phyloP scores from a whole-genome alignment of 1,140 invertebrate species.

The Zaprionus inermis region DNA sequence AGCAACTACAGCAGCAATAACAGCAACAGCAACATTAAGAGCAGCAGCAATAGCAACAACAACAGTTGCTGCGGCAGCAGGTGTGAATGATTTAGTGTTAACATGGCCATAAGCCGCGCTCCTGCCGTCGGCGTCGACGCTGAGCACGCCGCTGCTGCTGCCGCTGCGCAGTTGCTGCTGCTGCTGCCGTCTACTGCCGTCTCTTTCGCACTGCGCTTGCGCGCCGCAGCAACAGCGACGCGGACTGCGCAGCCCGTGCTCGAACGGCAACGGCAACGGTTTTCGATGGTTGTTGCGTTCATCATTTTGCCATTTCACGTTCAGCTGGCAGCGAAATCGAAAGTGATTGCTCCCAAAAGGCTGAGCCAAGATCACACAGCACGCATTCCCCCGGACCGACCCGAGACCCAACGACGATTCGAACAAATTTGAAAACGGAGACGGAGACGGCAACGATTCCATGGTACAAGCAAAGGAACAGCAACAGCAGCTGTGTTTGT shows the following conservation, averaged over 20 bases:
- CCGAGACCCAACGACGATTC: conserved; percentile 19
- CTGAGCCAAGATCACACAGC: conserved; percentile 53
- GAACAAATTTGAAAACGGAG: conserved; percentile 1
- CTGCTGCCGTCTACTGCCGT: conserved; percentile 14
- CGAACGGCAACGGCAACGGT: conserved; percentile 65
- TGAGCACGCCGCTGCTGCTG: background rate
- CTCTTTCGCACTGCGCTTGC: conserved; percentile 13
- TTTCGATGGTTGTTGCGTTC: conserved; percentile 79
- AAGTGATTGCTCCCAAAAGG: conserved; percentile 79
- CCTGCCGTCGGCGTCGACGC: background rate
- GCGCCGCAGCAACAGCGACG: background rate
- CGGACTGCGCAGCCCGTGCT: conserved; percentile 16
- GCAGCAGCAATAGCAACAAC: conserved; percentile 20
- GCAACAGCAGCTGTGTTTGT: conserved; percentile 6
- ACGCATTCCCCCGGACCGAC: conserved; percentile 5
- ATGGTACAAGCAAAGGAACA: conserved; percentile 22
- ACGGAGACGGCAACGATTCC: conserved; percentile 11
- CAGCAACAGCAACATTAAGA: conserved; percentile 14
- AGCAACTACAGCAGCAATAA: conserved; percentile 22
- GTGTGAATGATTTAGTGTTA: conserved; percentile 79
- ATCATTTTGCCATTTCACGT: conserved; percentile 84
- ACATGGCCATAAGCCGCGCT: conserved; percentile 60
- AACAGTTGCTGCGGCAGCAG: conserved; percentile 37
- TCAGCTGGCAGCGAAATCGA: conserved; percentile 84
- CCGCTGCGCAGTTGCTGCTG: conserved; percentile 9